phyloP scores from a whole-genome alignment of 2,113 vertebrate genomes.

The Lagenorhynchus albirostris region DNA sequence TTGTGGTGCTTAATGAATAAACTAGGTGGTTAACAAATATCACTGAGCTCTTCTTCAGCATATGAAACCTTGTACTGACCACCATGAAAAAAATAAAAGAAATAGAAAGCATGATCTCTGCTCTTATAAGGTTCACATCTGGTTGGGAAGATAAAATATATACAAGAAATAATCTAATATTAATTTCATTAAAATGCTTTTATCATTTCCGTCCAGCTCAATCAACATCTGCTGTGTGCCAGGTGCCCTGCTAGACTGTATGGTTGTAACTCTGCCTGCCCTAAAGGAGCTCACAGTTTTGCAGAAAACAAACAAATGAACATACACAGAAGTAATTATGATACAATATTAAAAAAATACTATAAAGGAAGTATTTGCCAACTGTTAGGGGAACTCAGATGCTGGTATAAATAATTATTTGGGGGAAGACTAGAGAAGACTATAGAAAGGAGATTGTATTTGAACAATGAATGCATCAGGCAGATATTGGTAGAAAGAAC shows the following conservation, averaged over 20 bases:
- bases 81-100: background rate
- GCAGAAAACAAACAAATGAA: conserved; percentile 6
- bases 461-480: background rate
- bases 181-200: background rate
- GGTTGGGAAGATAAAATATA: background rate
- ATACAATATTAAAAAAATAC: background rate
- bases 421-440: background rate
- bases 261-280: background rate
- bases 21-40: background rate
- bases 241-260: background rate
- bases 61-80: background rate
- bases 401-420: background rate
- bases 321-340: background rate
- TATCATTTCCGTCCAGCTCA: background rate
- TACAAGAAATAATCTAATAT: background rate
- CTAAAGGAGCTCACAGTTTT: background rate
- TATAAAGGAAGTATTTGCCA: background rate
- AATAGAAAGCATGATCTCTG: background rate
- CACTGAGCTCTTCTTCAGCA: background rate
- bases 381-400: background rate
- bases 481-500: background rate
- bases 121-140: background rate
- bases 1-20: conserved; percentile 31
- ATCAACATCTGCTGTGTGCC: background rate
- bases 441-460: background rate